Base-by-base conservation (phyloP, 2,113 vertebrate genomes). In the Circaetus gallicus region DNA sequence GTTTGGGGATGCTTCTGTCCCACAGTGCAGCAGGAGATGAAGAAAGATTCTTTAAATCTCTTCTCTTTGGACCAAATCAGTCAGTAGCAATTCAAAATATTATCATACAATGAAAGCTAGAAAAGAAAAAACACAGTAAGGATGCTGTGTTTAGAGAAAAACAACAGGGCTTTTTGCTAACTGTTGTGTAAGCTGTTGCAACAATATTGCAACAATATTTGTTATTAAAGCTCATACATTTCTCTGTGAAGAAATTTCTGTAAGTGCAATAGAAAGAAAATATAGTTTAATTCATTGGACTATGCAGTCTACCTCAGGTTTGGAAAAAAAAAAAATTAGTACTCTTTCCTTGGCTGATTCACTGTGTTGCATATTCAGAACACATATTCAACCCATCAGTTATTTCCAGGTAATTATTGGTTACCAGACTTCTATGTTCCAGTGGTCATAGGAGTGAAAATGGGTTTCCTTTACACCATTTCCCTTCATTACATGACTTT, bases 321-420 rank as follows among this genome's bases (percentile, higher is more conserved):
- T 70, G 25, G 22, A 36, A 6, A 38, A 69, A 66, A 79, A 67
- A 36, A 4, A 38, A 72, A 62, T 47, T 26, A 49, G 4, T 69
- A 83, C 86, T 91, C 47, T 80, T 93, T 88, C 20, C 45, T 66
- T 92, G 42, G 18, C 49, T 89, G 55, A 73, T 53, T 22, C 55
- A 73, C 9, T 45, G 6, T 59, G 16, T 86, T 82, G 22, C 45
- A 31, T 92, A 93, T 80, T 94, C 84, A 84, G 76, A 89, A 61
- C 82, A 95, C 21, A 66, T 83, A 90, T 61, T 94, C 84, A 89
- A 31, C 26, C 26, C n/a, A 66, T 92, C 80, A 81, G 29, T 80
- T 92, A 67, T 92, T 95, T 67, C 45, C 65, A 92, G 26, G 72
- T 95, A 94, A 95, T 96, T 95, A 80, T 10, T 63, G 7, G 59